These are phyloP conservation scores for Teleopsis dalmanni DNA, from an alignment of 1,140 invertebrate genomes.

Conservation along the genomic window DNA sequence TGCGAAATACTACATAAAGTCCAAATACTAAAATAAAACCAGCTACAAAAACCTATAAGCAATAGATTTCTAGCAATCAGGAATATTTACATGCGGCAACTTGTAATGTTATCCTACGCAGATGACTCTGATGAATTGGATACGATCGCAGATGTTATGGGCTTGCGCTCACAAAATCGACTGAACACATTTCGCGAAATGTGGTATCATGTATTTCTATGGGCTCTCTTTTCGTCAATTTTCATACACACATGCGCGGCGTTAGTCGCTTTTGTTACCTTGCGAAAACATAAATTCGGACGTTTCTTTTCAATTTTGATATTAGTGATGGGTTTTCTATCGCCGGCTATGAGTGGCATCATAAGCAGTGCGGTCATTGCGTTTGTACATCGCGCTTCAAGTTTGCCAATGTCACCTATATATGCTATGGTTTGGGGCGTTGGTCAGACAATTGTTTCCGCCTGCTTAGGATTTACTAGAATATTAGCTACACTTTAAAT, in stretches of 20 bases:
- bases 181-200: constrained; percentile 73
- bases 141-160: constrained; percentile 56
- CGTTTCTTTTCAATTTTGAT: constrained; percentile 86
- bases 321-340: constrained; percentile 77
- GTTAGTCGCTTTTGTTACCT: constrained; percentile 79
- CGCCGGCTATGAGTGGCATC: constrained; percentile 77
- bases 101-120: constrained; percentile 48
- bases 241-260: constrained; percentile 86
- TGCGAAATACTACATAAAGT: no score
- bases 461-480: constrained; percentile 83
- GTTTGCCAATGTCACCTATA: constrained; percentile 77
- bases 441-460: constrained; percentile 82
- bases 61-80: no score
- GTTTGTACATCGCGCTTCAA: constrained; percentile 84
- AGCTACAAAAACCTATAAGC: no score
- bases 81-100: no score
- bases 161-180: constrained; percentile 51
- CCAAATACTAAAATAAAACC: no score
- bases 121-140: constrained; percentile 52
- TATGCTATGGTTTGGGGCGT: constrained; percentile 90
- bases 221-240: constrained; percentile 87
- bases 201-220: constrained; percentile 87
- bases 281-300: constrained; percentile 88
- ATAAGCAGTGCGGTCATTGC: constrained; percentile 88
- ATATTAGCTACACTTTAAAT: constrained; percentile 86